These are phyloP conservation scores for Conomelus anceps DNA, from an alignment of 2,888 invertebrate genomes.

Conservation along the genomic window DNA sequence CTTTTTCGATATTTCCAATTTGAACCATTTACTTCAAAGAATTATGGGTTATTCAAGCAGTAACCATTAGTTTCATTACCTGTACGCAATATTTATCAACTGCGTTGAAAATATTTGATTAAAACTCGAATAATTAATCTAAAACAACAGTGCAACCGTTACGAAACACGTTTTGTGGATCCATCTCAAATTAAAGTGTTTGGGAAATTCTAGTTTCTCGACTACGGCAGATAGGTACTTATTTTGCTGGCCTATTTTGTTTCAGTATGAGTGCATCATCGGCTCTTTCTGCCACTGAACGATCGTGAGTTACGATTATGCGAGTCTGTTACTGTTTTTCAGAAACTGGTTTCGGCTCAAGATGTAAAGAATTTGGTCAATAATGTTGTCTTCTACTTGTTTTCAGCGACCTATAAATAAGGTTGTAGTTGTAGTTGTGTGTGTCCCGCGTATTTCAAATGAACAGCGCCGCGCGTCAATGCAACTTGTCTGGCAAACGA, in stretches of 20 bases:
- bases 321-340: neutral
- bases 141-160: neutral
- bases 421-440: neutral
- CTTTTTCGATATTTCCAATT: neutral
- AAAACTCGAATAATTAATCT: neutral
- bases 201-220: neutral
- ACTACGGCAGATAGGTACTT: neutral
- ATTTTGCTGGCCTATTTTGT: neutral
- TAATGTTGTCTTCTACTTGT: neutral
- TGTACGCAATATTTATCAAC: too few relatives aligned
- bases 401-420: neutral
- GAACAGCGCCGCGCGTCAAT: too few relatives aligned
- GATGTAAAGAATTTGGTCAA: neutral
- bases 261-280: neutral
- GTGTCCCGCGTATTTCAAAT: neutral
- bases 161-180: neutral
- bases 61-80: too few relatives aligned
- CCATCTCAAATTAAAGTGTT: neutral
- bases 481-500: too few relatives aligned
- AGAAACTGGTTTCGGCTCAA: neutral
- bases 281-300: neutral
- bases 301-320: neutral
- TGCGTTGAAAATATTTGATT: too few relatives aligned
- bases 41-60: too few relatives aligned
- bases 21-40: neutral